Evolutionary conservation across 2,797 vertebrate genomes (phyloP), one percentile per base, ranked within the genome.

Genomic region (Neosilurus mollespiculum): DNA sequence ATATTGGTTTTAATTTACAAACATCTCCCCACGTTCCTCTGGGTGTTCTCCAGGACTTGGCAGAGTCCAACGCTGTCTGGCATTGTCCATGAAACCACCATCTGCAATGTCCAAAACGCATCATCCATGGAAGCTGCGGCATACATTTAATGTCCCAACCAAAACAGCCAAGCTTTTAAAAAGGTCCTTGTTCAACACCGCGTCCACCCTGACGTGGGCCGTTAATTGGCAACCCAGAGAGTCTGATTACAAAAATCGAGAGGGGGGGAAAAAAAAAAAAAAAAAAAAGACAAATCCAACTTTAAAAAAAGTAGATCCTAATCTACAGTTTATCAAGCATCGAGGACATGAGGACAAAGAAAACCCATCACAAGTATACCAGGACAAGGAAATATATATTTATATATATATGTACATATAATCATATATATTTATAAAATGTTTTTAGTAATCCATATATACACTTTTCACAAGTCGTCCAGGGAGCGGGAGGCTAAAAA

Each of bases 391-490:
- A 95, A 95, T 95, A 92, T 90, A 91, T 22, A 61, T 16, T 4
- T 16, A 95, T 94, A 91, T 89, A 91, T 88, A 93, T 93, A 93
- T 93, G 92, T 92, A 93, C 92, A 90, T 89, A 93, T 92, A 90
- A 93, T 89, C 93, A 93, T 91, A 90, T 94, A 93, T 94, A 89
- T 91, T 89, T 91, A 95, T 93, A 95, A 93, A 94, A 94, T 87
- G 92, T 94, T 90, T 94, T 92, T 93, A 94, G 94, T 95, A 94
- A 94, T 95, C 95, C 93, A 51, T 97, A 98, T 98, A 94, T 97
- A 98, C 97, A 98, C 90, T 96, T 96, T 97, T 95, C 95, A 97
- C 95, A 96, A 93, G 93, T 89, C 87, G 92, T 94, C 94, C 92
- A 92, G 91, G 91, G 91, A 92, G 92, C 89, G 88, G 88, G 87